Base-by-base conservation (phyloP, 92 coral and sea anemone genomes). In the Chrysogorgia sp. region DNA sequence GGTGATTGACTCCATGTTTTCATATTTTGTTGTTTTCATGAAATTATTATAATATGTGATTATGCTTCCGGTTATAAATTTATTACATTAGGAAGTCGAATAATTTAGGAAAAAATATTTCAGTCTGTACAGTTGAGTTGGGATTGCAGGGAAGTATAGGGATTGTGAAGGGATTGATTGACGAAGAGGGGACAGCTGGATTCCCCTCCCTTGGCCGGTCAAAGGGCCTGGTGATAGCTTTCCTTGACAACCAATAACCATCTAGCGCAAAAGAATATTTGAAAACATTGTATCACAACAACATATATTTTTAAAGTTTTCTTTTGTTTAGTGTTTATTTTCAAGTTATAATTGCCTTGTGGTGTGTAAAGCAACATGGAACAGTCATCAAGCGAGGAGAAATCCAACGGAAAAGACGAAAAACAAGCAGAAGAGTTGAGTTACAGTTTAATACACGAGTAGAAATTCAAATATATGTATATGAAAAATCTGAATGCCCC, bases 1-100 rank as follows among this genome's bases (percentile, higher is more conserved):
- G 50, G 79, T 59, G 22, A 72, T 53, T 13, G 79, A 40, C 20
- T 72, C 79, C 79, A 72, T 72, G 25, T 47, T 47, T 7, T 47
- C n/a, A n/a, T n/a, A n/a, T n/a, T n/a, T n/a, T n/a, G n/a, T n/a
- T n/a, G n/a, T 7, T 47, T 47, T 47, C 53, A 47, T 12, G 43
- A 37, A 37, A 12, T 4, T 12, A 37, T 12, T 12, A 4, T 37
- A n/a, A n/a, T n/a, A n/a, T n/a, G n/a, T n/a, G n/a, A n/a, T n/a
- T n/a, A n/a, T n/a, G n/a, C n/a, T n/a, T n/a, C 12, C 43, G 43
- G 43, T 37, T 47, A 47, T 47, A 37, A 37, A 37, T 12, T 37
- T 37, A 4, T 37, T 37, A 4, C 12, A 4, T 37, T 37, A 4
- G 5, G 5, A 4, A 4, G 12, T 37, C 12, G 12, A 37, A n/a